Evolutionary conservation across 2,888 invertebrate genomes (phyloP), one percentile per base, ranked within the genome.

Genomic region (Dynastes maya): DNA sequence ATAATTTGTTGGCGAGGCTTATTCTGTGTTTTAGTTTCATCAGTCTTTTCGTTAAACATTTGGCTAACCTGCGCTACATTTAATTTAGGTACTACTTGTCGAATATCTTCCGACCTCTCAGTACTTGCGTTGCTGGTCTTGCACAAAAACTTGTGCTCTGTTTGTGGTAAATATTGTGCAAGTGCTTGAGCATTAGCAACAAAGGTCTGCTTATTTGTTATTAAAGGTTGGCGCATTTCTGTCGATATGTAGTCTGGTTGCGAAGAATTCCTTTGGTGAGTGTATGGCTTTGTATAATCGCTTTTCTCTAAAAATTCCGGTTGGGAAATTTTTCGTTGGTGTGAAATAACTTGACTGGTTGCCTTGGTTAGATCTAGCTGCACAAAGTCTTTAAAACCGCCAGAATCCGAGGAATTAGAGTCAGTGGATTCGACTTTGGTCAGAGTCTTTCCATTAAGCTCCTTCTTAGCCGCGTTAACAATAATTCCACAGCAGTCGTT

Each of bases 401-500:
- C 89, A 0, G 89, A 89, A 82, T 89, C 89, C 2, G 89, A 89
- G 2, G 89, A 89, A 78, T 88, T 89, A 2, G 89, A 89, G 82
- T 89, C 89, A 37, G 89, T 81, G 1, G 89, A 89, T 80, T 89
- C 89, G 67, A 88, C 85, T 85, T 89, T 89, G 2, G 86, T 85
- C 82, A 88, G 85, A 2, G 84, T 82, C 82, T 87, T 88, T 68
- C 85, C 85, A 61, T 84, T 84, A 40, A 88, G 81, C 76, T 87
- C 88, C 79, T 89, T 88, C 78, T 88, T 88, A 58, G 83, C 81
- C 61, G 86, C 85, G 74, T 86, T 84, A 40, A 87, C 86, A 72
- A 89, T 86, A 68, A 89, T 89, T 0, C 89, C 88, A 80, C 89
- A 89, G 82, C 90, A 90, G 78, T 90, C 89, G 64, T 88, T 87